Conservation (phyloP, 2,113 vertebrate species). For the Gasterosteus aculeatus region DNA sequence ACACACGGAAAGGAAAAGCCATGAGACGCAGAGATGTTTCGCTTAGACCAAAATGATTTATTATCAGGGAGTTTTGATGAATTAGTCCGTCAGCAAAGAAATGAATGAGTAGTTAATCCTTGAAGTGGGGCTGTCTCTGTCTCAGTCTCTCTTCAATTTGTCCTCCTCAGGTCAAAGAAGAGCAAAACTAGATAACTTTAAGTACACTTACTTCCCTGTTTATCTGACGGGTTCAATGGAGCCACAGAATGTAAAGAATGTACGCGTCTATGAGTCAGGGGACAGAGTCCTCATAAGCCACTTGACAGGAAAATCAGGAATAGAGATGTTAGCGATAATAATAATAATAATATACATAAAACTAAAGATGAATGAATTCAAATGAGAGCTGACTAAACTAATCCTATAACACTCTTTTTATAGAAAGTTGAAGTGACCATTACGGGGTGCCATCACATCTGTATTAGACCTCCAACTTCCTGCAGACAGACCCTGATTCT, state of each 20-base stretch:
- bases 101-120: too few species aligned
- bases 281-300: not conserved
- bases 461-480: not conserved
- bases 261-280: not conserved
- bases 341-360: not conserved
- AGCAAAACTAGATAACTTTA: not conserved
- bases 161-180: not conserved
- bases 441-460: not conserved
- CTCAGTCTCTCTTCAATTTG: not conserved
- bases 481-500: not conserved
- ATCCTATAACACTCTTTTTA: not conserved
- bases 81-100: too few species aligned
- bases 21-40: too few species aligned
- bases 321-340: not conserved
- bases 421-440: not conserved
- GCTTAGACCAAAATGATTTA: too few species aligned
- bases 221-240: not conserved
- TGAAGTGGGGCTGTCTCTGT: too few species aligned
- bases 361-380: not conserved
- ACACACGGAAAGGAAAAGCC: too few species aligned
- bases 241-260: not conserved
- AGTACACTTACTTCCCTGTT: not conserved
- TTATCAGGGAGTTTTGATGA: too few species aligned
- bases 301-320: not conserved
- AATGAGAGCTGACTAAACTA: not conserved